Conservation (phyloP, 35 echinoderm and acorn worm species). For the Apostichopus japonicus region DNA sequence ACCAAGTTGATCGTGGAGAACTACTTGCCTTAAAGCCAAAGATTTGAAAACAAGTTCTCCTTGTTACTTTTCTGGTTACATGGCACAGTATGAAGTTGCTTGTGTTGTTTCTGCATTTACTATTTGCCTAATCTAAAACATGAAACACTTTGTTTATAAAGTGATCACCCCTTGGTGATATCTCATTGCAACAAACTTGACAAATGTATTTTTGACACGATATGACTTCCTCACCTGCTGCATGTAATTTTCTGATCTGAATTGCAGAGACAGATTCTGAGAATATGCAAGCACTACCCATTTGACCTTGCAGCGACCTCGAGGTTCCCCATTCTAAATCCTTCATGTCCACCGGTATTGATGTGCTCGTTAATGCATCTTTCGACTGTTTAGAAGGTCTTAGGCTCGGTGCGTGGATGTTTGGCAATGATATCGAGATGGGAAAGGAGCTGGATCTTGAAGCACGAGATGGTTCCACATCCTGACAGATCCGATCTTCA, state of each 20-base stretch:
- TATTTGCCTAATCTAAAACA: too few relatives aligned
- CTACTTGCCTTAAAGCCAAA: too few relatives aligned
- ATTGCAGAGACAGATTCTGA: constrained; percentile 75
- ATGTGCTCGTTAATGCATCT: constrained; percentile 16
- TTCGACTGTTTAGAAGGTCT: neutral
- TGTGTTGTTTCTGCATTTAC: too few relatives aligned
- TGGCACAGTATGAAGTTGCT: too few relatives aligned
- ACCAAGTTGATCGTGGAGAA: too few relatives aligned
- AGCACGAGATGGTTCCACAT: neutral
- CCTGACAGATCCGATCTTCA: constrained; percentile 15
- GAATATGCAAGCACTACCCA: constrained; percentile 96
- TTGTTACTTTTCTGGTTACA: too few relatives aligned
- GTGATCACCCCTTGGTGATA: too few relatives aligned
- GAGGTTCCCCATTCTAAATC: constrained; percentile 78
- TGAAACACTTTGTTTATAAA: too few relatives aligned
- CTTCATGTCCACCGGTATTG: constrained; percentile 70
- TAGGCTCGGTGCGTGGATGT: neutral
- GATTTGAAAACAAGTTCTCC: too few relatives aligned
- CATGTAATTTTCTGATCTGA: constrained; percentile 87
- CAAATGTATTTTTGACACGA: neutral
- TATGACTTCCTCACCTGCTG: constrained; percentile 61
- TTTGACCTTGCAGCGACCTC: constrained; percentile 87
- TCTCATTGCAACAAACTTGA: too few relatives aligned
- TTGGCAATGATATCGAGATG: constrained; percentile 30
- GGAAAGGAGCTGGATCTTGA: neutral